phyloP scores from a whole-genome alignment of 2,113 vertebrate genomes.

The Proterorhinus semilunaris region DNA sequence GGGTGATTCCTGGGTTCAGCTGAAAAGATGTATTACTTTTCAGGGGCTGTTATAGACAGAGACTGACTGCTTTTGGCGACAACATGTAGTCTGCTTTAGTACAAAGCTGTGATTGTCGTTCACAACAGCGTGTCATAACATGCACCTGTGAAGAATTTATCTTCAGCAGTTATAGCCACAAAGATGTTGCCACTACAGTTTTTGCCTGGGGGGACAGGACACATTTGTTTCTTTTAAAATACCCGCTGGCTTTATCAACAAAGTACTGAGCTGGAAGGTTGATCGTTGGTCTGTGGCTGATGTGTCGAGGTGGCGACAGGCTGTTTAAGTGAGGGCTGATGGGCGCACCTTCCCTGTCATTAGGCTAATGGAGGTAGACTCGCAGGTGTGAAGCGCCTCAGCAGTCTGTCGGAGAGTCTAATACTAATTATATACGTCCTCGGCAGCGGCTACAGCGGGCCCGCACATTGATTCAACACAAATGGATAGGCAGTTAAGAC shows the following conservation, averaged over 20 bases:
- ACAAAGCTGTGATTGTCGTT: constrained; percentile 11
- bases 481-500: constrained; percentile 34
- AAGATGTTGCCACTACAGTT: constrained; percentile 20
- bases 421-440: constrained; percentile 36
- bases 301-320: constrained; percentile 18
- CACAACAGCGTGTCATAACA: constrained; percentile 4
- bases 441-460: constrained; percentile 7
- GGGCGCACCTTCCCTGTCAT: constrained; percentile 58
- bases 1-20: constrained; percentile 18
- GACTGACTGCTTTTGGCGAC: constrained; percentile 6
- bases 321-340: constrained; percentile 45
- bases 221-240: constrained; percentile 11
- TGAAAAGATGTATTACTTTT: constrained; percentile 13
- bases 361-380: constrained; percentile 60
- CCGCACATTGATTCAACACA: constrained; percentile 39
- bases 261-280: constrained; percentile 11
- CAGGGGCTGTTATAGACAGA: constrained; percentile 26
- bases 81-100: constrained; percentile 16
- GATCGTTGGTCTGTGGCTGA: constrained; percentile 36
- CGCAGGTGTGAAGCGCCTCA: constrained; percentile 59
- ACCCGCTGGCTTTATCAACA: constrained; percentile 12
- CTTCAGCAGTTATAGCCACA: constrained; percentile 7
- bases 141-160: constrained; percentile 9
- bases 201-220: background rate
- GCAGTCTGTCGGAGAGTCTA: constrained; percentile 31